Conservation (phyloP, 2,797 vertebrate genomes). For the Cyprinella venusta region DNA sequence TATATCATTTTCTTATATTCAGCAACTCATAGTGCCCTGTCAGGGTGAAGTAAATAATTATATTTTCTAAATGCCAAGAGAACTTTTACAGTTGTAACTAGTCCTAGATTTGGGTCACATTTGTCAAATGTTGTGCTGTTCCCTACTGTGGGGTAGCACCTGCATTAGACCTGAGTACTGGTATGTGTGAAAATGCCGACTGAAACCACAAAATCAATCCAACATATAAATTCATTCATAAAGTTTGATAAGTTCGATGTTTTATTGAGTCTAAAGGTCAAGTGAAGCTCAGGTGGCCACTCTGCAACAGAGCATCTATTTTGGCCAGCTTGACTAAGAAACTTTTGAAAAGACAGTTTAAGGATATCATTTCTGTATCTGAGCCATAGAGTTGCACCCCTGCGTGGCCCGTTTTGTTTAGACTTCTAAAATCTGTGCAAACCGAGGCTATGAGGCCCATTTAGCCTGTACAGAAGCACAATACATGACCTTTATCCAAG, state of each 20-base stretch:
- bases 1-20: not conserved
- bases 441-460: slow-evolving; percentile 31
- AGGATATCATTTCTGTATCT: slow-evolving; percentile 29
- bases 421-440: slow-evolving; percentile 35
- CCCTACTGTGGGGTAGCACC: not conserved
- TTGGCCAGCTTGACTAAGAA: slow-evolving; percentile 14
- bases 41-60: not conserved
- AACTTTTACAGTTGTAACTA: not conserved
- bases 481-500: slow-evolving; percentile 73
- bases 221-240: slow-evolving; percentile 15
- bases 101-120: not conserved
- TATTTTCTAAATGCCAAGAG: not conserved
- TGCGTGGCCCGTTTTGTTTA: slow-evolving; percentile 35
- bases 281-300: slow-evolving; percentile 28
- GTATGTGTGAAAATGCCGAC: not conserved
- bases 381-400: slow-evolving; percentile 23
- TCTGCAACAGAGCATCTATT: slow-evolving; percentile 16
- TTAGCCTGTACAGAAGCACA: slow-evolving; percentile 51
- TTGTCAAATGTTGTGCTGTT: not conserved
- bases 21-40: not conserved
- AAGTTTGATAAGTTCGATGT: slow-evolving; percentile 11
- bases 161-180: not conserved
- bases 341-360: slow-evolving; percentile 45
- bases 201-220: slow-evolving; percentile 18
- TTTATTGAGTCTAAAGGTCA: slow-evolving; percentile 32